A percentile compares a stretch with the other conserved stretches of the same genome.
These are phyloP conservation scores for Eristalis pertinax DNA, from an alignment of 2,888 invertebrate genomes.

Conservation along the genomic window DNA sequence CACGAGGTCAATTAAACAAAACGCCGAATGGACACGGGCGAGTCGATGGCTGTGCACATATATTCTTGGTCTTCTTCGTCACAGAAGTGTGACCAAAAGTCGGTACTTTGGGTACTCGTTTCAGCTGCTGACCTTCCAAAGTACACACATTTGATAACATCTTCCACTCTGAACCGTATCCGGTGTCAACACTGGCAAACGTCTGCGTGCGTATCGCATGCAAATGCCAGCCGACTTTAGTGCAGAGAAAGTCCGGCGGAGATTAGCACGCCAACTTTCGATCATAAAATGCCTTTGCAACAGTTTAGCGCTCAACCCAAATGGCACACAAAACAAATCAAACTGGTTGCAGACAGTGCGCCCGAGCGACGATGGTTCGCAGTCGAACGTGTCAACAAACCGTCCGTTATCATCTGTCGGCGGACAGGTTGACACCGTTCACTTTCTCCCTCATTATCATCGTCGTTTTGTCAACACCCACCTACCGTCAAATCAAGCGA, in stretches of 20 bases:
- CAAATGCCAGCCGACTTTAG: neutral
- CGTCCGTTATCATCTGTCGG: neutral
- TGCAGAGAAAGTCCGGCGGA: neutral
- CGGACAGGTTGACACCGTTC: neutral
- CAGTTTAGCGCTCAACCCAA: slow-evolving; percentile 7
- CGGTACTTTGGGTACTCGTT: too few relatives aligned
- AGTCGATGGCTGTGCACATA: too few relatives aligned
- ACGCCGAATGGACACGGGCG: too few relatives aligned
- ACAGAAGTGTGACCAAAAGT: too few relatives aligned
- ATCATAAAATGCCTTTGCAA: slow-evolving; percentile 4
- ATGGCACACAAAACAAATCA: slow-evolving; percentile 32
- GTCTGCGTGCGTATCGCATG: neutral
- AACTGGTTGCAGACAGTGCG: neutral
- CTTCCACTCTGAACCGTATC: too few relatives aligned
- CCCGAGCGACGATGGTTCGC: neutral
- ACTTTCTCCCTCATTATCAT: neutral
- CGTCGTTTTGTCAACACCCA: neutral
- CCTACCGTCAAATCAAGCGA: neutral
- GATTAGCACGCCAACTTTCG: slow-evolving; percentile 29
- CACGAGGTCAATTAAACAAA: too few relatives aligned
- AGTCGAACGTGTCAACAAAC: neutral
- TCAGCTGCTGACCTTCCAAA: neutral
- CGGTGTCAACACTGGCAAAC: neutral
- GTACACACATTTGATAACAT: neutral
- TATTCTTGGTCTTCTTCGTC: too few relatives aligned